A percentile compares a stretch with the other conserved stretches of the same genome.
These are phyloP conservation scores for Trachythela sp. DNA, from an alignment of 64 coral and sea anemone species.

Conservation along the genomic window DNA sequence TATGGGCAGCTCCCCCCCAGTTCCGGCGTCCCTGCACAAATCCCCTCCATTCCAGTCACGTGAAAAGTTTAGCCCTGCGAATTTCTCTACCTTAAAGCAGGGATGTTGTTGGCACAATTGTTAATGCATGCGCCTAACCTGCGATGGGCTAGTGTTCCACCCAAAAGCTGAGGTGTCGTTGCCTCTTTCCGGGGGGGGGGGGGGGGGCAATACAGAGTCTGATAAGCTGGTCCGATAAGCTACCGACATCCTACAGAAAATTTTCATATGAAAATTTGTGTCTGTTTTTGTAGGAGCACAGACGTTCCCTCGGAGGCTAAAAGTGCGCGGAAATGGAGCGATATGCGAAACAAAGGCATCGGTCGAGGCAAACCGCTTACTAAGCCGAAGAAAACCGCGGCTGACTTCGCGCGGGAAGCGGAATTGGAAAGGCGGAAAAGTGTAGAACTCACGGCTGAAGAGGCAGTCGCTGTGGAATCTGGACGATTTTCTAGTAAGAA, in stretches of 20 bases:
- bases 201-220: no score
- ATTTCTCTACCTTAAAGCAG: no score
- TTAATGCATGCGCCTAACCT: no score
- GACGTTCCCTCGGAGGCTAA: background rate
- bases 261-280: background rate
- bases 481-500: background rate
- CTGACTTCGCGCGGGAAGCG: constrained; percentile 4
- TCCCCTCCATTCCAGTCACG: no score
- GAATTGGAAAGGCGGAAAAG: background rate
- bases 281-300: background rate
- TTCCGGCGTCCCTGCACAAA: no score
- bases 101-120: no score
- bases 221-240: no score
- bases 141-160: no score
- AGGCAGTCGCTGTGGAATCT: background rate
- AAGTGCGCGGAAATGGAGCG: background rate
- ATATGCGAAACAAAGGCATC: background rate
- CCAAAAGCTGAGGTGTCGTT: no score
- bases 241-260: background rate
- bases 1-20: no score
- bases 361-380: background rate
- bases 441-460: background rate
- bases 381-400: background rate
- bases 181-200: no score
- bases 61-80: no score